Base-by-base conservation (phyloP, 2,888 invertebrate genomes). In the Protophormia terraenovae region DNA sequence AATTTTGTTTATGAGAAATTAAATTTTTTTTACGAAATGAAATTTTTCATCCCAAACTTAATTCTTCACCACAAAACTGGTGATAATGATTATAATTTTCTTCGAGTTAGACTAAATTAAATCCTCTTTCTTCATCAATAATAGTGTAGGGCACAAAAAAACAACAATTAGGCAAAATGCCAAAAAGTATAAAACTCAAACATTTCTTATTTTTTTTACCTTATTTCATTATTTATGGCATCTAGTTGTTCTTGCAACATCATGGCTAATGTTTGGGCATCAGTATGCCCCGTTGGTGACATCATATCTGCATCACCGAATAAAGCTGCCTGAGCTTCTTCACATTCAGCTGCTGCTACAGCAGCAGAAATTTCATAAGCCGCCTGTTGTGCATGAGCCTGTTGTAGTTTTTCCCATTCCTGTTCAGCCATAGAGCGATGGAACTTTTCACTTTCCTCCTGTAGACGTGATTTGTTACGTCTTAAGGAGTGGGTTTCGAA, bases 241-340 rank as follows among this genome's bases (percentile, higher is more conserved):
- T 99, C 99, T 87, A 99, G 94, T 93, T 99, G 99, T 91, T 99
- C 99, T 93, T 99, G 99, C 89, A 99, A 94, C 98, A 99, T 99
- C 92, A 99, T 96, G 62, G 99, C 99, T 87, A 99, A 94, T 0
- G 99, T 98, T 91, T 99, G 99, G 64, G 99, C 99, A 93, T 99
- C 99, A 3, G 97, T 97, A 92, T 96, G 96, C 0, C 95, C 95
- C 0, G 94, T 93, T 0, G 96, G 96, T 53, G 96, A 96, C 89
- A 95, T 94, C 89, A 95, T 95, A 89, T 96, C 96, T 10, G 95
- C 95, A 24, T 95, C 94, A 88, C 95, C 95, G 90, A 96, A 96
- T 84, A 97, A 93, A 88, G 95, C 96, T 90, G 97, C 97, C 45
- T 86, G 86, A 88, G 95, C 95, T 89, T 97, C 96, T 90, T 97